Conservation (phyloP, 1,140 invertebrate species). For the Chionoecetes opilio region DNA sequence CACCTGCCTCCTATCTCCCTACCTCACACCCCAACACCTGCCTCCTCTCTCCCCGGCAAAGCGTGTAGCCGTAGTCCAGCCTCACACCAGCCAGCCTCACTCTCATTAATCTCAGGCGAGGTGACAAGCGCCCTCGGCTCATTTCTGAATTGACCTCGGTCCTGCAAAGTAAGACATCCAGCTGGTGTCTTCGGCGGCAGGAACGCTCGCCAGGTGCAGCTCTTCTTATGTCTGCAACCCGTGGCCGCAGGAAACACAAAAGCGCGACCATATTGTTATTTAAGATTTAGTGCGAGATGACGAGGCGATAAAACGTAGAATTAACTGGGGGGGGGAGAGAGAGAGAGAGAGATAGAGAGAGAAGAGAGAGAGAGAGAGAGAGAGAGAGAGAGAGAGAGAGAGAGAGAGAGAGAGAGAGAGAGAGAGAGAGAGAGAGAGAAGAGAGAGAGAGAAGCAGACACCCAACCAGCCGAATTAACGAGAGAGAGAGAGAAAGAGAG, state of each 20-base stretch:
- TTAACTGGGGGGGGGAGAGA: not conserved
- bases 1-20: not conserved
- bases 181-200: not conserved
- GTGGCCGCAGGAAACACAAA: not conserved
- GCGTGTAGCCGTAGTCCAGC: not conserved
- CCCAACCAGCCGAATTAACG: not conserved
- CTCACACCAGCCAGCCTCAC: not conserved
- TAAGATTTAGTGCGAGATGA: not conserved
- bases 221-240: not conserved
- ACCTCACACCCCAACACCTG: not conserved
- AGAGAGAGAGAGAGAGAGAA: no score
- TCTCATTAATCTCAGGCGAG: not conserved
- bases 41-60: not conserved
- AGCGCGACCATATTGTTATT: not conserved
- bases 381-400: not conserved
- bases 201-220: not conserved
- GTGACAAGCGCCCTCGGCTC: constrained; percentile 2
- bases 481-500: no score
- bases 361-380: not conserved
- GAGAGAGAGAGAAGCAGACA: no score
- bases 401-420: no score
- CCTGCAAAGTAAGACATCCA: not conserved
- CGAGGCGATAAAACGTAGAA: not conserved
- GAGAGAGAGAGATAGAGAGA: not conserved
- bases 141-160: not conserved